Percentiles rank a stretch among this genome's conserved stretches.
Evolutionary conservation across 2,888 invertebrate species (phyloP).

Genomic region (Eupithecia exiguata): DNA sequence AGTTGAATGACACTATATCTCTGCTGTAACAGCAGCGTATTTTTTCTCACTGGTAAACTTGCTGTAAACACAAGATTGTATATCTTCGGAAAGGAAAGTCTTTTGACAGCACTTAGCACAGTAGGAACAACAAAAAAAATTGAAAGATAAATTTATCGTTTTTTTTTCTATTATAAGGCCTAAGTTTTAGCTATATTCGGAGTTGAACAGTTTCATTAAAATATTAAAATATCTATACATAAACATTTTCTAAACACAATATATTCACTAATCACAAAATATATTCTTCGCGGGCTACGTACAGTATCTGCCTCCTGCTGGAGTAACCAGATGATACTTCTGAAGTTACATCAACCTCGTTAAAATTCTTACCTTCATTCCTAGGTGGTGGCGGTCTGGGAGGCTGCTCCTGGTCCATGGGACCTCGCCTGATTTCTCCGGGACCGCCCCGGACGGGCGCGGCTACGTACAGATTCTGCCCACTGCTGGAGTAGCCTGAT

Average conservation of each 20-base stretch:
- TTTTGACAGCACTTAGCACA: neutral
- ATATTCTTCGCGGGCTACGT: too few relatives aligned
- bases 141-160: too few relatives aligned
- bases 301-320: too few relatives aligned
- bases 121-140: neutral
- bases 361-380: slow-evolving; percentile 86
- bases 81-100: neutral
- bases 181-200: too few relatives aligned
- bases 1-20: too few relatives aligned
- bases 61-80: neutral
- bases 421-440: slow-evolving; percentile 62
- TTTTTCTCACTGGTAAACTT: too few relatives aligned
- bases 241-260: neutral
- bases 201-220: too few relatives aligned
- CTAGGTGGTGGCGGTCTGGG: slow-evolving; percentile 94
- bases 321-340: too few relatives aligned
- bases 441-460: slow-evolving; percentile 88
- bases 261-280: neutral
- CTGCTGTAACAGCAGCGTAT: too few relatives aligned
- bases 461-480: slow-evolving; percentile 96
- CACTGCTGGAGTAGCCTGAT: slow-evolving; percentile 86
- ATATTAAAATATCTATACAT: neutral
- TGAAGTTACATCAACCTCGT: neutral
- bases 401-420: slow-evolving; percentile 84
- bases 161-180: too few relatives aligned